A percentile compares a stretch with the other conserved stretches of the same genome.
These are phyloP conservation scores for Leptinotarsa texana DNA, from an alignment of 1,140 invertebrate species.

Conservation along the genomic window DNA sequence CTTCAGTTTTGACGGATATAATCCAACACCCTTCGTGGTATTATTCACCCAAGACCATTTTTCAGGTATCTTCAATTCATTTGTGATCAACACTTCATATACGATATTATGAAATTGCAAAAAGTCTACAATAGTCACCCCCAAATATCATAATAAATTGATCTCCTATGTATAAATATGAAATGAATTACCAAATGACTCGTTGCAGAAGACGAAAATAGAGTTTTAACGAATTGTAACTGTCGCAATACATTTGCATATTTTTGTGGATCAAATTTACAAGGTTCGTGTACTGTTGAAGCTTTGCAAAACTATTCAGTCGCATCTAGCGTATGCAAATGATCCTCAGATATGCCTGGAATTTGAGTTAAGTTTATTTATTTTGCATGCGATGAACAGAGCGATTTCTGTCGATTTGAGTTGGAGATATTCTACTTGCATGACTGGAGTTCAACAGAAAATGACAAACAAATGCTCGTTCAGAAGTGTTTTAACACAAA, in stretches of 20 bases:
- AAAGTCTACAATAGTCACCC: no score
- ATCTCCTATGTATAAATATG: background rate
- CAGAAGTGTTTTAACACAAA: no score
- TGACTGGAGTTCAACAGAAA: background rate
- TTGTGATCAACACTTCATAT: no score
- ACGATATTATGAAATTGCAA: no score
- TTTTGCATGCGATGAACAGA: constrained; percentile 8
- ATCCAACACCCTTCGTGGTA: no score
- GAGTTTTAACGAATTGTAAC: constrained; percentile 17
- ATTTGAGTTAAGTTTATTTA: constrained; percentile 10
- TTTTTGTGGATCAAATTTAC: constrained; percentile 7
- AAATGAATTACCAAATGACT: background rate
- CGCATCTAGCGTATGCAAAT: constrained; percentile 15
- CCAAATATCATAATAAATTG: no score
- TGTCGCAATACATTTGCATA: constrained; percentile 13
- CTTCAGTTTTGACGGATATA: no score
- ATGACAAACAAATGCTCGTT: background rate
- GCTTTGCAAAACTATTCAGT: constrained; percentile 13
- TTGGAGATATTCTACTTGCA: background rate
- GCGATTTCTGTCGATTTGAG: background rate
- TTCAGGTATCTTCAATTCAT: no score
- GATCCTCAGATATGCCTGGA: constrained; percentile 8
- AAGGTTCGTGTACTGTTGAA: background rate
- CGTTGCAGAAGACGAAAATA: background rate
- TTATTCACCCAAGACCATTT: no score